Evolutionary conservation across 2,113 vertebrate genomes (phyloP), one percentile per base, ranked within the genome.

Genomic region (Tachysurus fulvidraco): DNA sequence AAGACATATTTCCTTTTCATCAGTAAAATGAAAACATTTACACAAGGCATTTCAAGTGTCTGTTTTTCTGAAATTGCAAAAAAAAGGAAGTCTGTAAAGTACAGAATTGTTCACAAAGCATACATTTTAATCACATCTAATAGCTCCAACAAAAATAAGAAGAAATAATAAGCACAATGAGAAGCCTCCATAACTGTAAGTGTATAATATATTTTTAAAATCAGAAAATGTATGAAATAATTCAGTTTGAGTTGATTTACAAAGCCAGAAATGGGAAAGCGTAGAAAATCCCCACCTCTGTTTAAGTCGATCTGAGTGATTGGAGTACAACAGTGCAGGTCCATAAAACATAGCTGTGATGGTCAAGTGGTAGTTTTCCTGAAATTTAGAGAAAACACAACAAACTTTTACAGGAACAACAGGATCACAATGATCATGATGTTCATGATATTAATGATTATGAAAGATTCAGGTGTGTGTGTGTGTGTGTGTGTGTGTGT

Each of bases 311-410:
- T 93, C 90, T 41, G 89, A 16, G 4, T 95, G 91, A 21, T 90
- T 52, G 0, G 50, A 65, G 28, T 93, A 95, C 14, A 95, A 2
- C 4, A 89, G 0, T 16, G 92, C 91, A 25, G 6, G 0, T 52
- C 91, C 92, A 12, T 93, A 93, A 78, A 82, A 94, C 25, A 95
- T 88, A n/a, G 6, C 8, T n/a, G 81, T 89, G 86, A 95, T 54
- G 30, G 28, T 93, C 90, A 95, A 74, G 55, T 21, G 76, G 25
- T 91, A 84, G 1, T 84, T 86, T 41, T 92, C 89, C 94, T 95
- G 87, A 83, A 88, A 88, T 76, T 41, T 6, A 71, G 71, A 81
- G 25, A 67, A 54, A 46, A 12, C 67, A 83, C 12, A 17, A 67
- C 13, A 52, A 52, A 79, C 16, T 10, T 46, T 44, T 30, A 1